These are phyloP conservation scores for Blastomussa wellsi DNA, from an alignment of 92 coral and sea anemone species.

Conservation along the genomic window DNA sequence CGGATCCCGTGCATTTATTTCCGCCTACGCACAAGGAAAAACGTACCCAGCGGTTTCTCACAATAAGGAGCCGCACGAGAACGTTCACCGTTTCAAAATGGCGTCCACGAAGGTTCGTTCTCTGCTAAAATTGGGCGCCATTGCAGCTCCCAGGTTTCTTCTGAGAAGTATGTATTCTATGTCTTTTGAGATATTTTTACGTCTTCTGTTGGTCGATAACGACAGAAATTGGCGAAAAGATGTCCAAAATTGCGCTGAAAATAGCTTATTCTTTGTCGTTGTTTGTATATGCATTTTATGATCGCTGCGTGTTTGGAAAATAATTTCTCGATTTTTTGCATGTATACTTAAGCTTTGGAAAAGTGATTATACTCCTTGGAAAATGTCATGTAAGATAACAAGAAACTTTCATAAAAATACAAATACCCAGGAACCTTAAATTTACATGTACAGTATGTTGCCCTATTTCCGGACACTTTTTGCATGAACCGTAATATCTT, in stretches of 20 bases:
- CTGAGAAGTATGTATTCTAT: conserved; percentile 28
- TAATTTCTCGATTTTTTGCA: neutral
- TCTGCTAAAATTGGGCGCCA: conserved; percentile 13
- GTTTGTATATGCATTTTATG: too few relatives aligned
- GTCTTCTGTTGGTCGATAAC: neutral
- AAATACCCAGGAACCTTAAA: too few relatives aligned
- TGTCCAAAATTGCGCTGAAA: neutral
- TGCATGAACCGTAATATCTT: too few relatives aligned
- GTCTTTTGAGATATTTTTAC: neutral
- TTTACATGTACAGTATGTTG: too few relatives aligned
- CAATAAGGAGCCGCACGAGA: conserved; percentile 15
- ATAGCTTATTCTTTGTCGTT: neutral
- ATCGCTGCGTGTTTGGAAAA: neutral
- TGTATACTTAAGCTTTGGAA: neutral
- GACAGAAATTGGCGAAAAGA: neutral
- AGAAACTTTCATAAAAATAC: too few relatives aligned
- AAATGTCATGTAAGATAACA: too few relatives aligned
- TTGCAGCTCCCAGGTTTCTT: conserved; percentile 26
- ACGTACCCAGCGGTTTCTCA: conserved; percentile 9
- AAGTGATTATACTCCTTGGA: neutral
- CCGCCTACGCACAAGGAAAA: neutral
- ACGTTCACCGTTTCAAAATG: conserved; percentile 6
- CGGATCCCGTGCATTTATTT: neutral
- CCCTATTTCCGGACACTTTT: too few relatives aligned
- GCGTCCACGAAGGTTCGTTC: conserved; percentile 14